Percentiles rank a stretch among this genome's conserved stretches.
Conservation (phyloP, 2,888 invertebrate species). For the Neoitamus cyanurus region DNA sequence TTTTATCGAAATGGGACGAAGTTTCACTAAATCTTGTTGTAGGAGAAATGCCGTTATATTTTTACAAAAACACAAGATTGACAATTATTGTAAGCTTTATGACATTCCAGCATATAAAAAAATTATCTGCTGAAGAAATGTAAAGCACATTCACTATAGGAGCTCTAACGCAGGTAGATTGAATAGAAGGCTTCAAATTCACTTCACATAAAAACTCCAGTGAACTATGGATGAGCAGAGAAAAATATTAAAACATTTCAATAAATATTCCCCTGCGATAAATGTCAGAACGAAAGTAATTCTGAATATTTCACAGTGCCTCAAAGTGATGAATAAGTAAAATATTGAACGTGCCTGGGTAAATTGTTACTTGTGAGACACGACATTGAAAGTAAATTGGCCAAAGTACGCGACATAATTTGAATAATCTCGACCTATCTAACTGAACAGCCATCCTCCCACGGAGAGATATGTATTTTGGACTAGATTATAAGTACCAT, state of each 20-base stretch:
- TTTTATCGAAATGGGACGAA: too few species aligned
- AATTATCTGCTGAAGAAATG: neutral
- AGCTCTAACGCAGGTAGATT: neutral
- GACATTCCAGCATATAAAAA: neutral
- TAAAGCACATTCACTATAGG: neutral
- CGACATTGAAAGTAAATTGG: neutral
- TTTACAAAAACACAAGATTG: too few species aligned
- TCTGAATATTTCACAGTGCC: neutral
- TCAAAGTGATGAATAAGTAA: neutral
- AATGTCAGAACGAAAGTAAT: neutral
- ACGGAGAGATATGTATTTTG: neutral
- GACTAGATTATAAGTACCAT: neutral
- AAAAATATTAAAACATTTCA: neutral
- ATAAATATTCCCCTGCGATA: neutral
- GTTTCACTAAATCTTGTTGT: too few species aligned
- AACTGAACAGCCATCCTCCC: neutral
- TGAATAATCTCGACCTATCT: neutral
- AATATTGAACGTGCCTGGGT: neutral
- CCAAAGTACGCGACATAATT: neutral
- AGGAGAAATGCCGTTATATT: too few species aligned
- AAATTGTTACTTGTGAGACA: neutral
- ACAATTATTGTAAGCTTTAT: neutral
- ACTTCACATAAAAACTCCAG: neutral
- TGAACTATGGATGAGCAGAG: neutral
- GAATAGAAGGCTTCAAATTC: neutral